Percentiles rank a stretch among this genome's conserved stretches.
phyloP scores from a whole-genome alignment of 2,888 invertebrate genomes.

The Colletes collaris region DNA sequence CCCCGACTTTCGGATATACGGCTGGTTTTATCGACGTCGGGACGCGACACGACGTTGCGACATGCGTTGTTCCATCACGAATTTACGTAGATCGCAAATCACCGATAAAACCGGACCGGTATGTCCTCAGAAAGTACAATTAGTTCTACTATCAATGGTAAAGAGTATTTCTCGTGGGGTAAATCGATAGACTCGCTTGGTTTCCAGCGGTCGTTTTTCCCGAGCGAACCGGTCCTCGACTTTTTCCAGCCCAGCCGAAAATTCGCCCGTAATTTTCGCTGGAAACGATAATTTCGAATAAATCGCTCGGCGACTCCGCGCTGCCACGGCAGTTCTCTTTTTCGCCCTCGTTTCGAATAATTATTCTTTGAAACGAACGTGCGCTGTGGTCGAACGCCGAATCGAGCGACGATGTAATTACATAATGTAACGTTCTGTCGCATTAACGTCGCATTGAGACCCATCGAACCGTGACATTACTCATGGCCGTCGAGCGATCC shows the following conservation, averaged over 20 bases:
- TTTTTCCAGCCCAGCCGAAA: background rate
- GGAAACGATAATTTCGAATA: conserved; percentile 12
- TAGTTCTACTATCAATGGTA: too few species aligned
- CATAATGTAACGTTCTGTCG: conserved; percentile 36
- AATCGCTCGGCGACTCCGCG: conserved; percentile 5
- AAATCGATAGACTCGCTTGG: too few species aligned
- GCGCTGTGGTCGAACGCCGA: conserved; percentile 14
- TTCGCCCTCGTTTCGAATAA: conserved; percentile 12
- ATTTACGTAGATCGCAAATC: too few species aligned
- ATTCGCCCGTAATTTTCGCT: background rate
- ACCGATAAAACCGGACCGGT: too few species aligned
- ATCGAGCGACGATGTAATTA: conserved; percentile 41
- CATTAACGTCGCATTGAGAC: conserved; percentile 39
- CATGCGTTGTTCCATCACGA: too few species aligned
- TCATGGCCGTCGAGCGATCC: background rate
- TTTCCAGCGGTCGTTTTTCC: too few species aligned
- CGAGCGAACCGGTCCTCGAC: too few species aligned
- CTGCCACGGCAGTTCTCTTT: background rate
- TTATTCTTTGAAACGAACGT: conserved; percentile 21
- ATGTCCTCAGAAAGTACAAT: too few species aligned
- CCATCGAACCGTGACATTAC: conserved; percentile 34
- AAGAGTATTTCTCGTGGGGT: too few species aligned
- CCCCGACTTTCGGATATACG: too few species aligned
- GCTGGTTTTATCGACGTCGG: too few species aligned
- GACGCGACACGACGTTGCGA: too few species aligned